These are phyloP conservation scores for western clawed frog (Xenopus tropicalis) DNA, from an alignment of 2,113 vertebrate species.

Conservation along the genomic window UCB_Xtro_10.0 CM004447.2:22700001-22700500, in stretches of 20 bases:
- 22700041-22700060: constrained; percentile 30
- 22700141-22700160: constrained; percentile 30
- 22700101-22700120: constrained; percentile 37
- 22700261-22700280: constrained; percentile 5
- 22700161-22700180: constrained; percentile 20
- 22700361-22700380: no score
- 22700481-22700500: no score
- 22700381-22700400: no score
- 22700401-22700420: no score
- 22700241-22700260: constrained; percentile 13
- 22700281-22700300: background rate
- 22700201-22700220: constrained; percentile 31
- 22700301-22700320: background rate
- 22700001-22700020: constrained; percentile 32
- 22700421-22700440: no score
- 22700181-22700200: constrained; percentile 20
- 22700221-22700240: constrained; percentile 25
- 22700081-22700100: constrained; percentile 37
- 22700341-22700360: no score
- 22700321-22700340: no score
- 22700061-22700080: constrained; percentile 34
- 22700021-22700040: constrained; percentile 34
- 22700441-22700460: no score
- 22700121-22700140: constrained; percentile 24
- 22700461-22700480: no score